Percentiles rank a stretch among this genome's conserved stretches.
Evolutionary conservation across 2,797 vertebrate species (phyloP).

Genomic region (Numenius phaeopus): DNA sequence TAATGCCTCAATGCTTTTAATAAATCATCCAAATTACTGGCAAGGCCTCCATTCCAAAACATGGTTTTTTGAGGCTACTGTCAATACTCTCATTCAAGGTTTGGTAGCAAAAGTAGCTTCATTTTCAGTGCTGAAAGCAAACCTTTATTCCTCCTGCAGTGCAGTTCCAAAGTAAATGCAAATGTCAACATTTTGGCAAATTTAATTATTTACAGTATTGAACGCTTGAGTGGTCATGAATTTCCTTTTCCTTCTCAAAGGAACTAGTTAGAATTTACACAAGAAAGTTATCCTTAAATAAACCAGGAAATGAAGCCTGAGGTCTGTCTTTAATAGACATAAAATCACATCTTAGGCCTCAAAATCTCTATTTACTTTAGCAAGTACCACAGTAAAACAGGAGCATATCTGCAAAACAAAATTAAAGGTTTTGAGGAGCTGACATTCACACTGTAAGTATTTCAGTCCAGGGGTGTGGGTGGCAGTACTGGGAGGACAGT

Average conservation of each 20-base stretch:
- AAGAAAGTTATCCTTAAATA: neutral
- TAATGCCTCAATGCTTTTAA: neutral
- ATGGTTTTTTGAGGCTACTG: neutral
- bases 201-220: constrained; percentile 30
- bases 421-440: accelerated
- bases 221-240: neutral
- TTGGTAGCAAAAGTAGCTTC: constrained; percentile 3
- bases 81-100: neutral
- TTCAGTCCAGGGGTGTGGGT: neutral
- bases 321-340: neutral
- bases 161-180: constrained; percentile 10
- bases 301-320: neutral
- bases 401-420: neutral
- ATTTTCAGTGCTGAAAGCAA: constrained; percentile 35
- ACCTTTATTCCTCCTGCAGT: neutral
- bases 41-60: neutral
- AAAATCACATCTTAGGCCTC: neutral
- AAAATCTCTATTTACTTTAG: neutral
- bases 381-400: neutral
- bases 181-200: neutral
- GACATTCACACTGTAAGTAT: neutral
- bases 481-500: neutral
- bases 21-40: neutral
- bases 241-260: constrained; percentile 15
- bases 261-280: neutral